Base-by-base conservation (phyloP, 2,888 invertebrate species). In the Heliconius aoede region DNA sequence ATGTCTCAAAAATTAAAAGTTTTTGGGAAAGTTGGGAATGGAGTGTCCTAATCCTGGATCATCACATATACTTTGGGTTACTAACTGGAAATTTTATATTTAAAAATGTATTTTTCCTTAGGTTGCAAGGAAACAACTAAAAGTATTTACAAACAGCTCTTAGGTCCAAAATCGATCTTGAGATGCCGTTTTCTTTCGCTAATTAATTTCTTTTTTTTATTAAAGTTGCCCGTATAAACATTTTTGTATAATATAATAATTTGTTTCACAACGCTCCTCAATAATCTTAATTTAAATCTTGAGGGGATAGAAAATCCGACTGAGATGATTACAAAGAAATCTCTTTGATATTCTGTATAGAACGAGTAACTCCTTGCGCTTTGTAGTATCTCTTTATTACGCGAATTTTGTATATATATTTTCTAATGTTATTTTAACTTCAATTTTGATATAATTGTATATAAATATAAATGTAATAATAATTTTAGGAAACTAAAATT, bases 241-340 rank as follows among this genome's bases (percentile, higher is more conserved):
- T 8, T 32, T 32, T 32, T 8, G 32, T 32, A 9, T 32, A 9
- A 9, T 32, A 32, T 32, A 9, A n/a, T 32, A 62, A 32, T 64
- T 62, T 64, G 32, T 32, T 64, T 64, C 32, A 32, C 32, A 32
- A 64, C 4, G 62, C 32, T n/a, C 32, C 32, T n/a, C n/a, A 64
- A 64, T 32, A 64, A 64, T 30, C n/a, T n/a, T 51, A n/a, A 51
- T 68, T 68, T n/a, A 30, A 46, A 40, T 67, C 40, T 46, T 26
- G 40, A 26, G 7, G 26, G 67, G 4, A 9, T 1, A 67, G 46
- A 11, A 28, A 68, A 46, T 68, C 68, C 46, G 4, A 62, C 32
- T 32, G 1, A 46, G 51, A 68, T 28, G 15, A 55, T 55, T 55
- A 69, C 30, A 69, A 69, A 30, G n/a, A 69, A 55, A 69, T 55